Base-by-base conservation (phyloP, 2,888 invertebrate species). In the Galerucella calmariensis region DNA sequence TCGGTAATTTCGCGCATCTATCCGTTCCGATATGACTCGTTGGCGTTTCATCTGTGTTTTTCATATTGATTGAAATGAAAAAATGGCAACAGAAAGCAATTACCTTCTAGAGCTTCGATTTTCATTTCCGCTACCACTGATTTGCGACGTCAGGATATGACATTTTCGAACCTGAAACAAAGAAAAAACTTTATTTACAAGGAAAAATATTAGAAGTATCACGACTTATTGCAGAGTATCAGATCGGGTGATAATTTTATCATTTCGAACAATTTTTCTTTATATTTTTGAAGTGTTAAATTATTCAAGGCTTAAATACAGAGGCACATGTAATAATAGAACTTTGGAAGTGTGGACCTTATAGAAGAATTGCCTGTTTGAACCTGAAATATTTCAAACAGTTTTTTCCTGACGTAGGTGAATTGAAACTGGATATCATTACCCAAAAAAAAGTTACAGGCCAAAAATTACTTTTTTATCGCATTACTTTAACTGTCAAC, bases 181-280 rank as follows among this genome's bases (percentile, higher is more conserved):
- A 48, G 66, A 66, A 41, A 72, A 72, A 56, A 41, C 53, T 10
- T 72, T 72, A 72, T 66, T 72, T 67, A 67, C 72, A 59, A 72
- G 35, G 5, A 72, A 24, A 67, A 66, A 48, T 59, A 59, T 48
- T 66, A 59, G 66, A 20, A 56, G 16, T 24, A 67, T 58, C 67
- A 61, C 35, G 72, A 20, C 59, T 27, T 72, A 59, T 51, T 48
- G 46, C 27, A 10, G 65, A 16, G 16, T 70, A 16, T 62, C 16
- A 41, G 12, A 63, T 41, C 53, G 62, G 70, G 69, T 62, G 63
- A 70, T 70, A 63, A 70, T 48, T 70, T 62, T 70, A 41, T 73
- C 71, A 71, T 63, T 75, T 68, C 68, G 24, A 48, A 65, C 16
- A 61, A 59, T 59, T 62, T 27, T 27, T 44, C 51, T 20, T 20